These are phyloP conservation scores for Sciurus carolinensis DNA, from an alignment of 2,797 vertebrate species.

Conservation along the genomic window DNA sequence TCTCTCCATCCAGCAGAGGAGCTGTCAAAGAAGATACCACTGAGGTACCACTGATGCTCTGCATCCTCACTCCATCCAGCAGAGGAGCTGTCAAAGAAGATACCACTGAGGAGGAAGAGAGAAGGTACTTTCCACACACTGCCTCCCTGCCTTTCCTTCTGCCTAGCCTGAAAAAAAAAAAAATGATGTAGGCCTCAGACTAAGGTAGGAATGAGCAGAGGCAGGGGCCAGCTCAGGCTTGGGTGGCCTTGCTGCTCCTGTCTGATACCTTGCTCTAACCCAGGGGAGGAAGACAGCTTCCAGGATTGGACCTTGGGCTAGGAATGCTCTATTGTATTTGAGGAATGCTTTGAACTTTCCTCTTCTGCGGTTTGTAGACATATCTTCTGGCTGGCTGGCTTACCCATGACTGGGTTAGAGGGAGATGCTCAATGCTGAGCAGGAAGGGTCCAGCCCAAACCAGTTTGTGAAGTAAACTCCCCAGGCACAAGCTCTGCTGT, in stretches of 20 bases:
- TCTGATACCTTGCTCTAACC: not conserved
- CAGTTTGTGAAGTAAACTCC: slow-evolving; percentile 41
- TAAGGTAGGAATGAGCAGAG: not conserved
- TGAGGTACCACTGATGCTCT: not conserved
- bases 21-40: not conserved
- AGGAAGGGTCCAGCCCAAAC: not conserved
- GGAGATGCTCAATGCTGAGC: not conserved
- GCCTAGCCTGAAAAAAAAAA: not conserved
- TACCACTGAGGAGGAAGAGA: not conserved
- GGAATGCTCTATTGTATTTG: not conserved
- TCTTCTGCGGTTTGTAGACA: not conserved
- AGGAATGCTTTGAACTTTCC: slow-evolving; percentile 33
- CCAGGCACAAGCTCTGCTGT: not conserved
- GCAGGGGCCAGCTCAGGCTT: not conserved
- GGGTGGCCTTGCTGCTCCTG: not conserved
- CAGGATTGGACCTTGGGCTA: not conserved
- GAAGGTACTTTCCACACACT: not conserved
- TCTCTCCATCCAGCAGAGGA: not conserved
- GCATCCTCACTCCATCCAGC: not conserved
- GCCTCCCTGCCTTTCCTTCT: not conserved
- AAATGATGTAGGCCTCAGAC: not conserved
- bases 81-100: not conserved
- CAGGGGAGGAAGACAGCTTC: not conserved
- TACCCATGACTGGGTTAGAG: not conserved
- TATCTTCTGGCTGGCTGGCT: not conserved